Percentiles rank a stretch among this genome's conserved stretches.
Evolutionary conservation across 2,113 vertebrate genomes (phyloP).

Genomic region (Callionymus lyra): DNA sequence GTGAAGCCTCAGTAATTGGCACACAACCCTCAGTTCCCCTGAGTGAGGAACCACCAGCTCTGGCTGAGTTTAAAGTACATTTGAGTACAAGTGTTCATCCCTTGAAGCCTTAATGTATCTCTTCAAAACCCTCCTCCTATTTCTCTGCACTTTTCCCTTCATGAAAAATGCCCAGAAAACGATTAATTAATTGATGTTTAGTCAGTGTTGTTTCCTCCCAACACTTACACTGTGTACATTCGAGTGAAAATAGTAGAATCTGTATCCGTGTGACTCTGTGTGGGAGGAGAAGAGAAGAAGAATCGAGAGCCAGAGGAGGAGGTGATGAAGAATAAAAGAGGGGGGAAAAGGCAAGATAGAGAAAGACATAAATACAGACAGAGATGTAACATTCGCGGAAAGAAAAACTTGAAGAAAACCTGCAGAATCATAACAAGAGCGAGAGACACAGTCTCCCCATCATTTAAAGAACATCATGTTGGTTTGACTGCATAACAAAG

Average conservation of each 20-base stretch:
- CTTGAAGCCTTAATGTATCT: neutral
- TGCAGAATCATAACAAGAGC: neutral
- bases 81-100: neutral
- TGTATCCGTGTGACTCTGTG: slow-evolving; percentile 28
- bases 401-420: slow-evolving; percentile 47
- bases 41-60: no score
- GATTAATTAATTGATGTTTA: slow-evolving; percentile 6
- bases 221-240: slow-evolving; percentile 11
- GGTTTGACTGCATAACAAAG: neutral
- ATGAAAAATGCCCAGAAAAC: slow-evolving; percentile 14
- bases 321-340: slow-evolving; percentile 33
- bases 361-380: slow-evolving; percentile 11
- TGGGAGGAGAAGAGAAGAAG: slow-evolving; percentile 41
- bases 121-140: slow-evolving; percentile 1
- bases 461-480: neutral
- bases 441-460: neutral
- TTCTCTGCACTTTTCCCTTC: slow-evolving; percentile 8
- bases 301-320: slow-evolving; percentile 42
- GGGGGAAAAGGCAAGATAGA: slow-evolving; percentile 9
- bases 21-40: no score
- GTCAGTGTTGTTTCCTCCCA: slow-evolving; percentile 5
- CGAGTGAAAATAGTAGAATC: slow-evolving; percentile 34
- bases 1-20: no score
- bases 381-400: slow-evolving; percentile 38
- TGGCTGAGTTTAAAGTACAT: no score